phyloP scores from a whole-genome alignment of 2,113 vertebrate genomes.

The Semnornis frantzii region DNA sequence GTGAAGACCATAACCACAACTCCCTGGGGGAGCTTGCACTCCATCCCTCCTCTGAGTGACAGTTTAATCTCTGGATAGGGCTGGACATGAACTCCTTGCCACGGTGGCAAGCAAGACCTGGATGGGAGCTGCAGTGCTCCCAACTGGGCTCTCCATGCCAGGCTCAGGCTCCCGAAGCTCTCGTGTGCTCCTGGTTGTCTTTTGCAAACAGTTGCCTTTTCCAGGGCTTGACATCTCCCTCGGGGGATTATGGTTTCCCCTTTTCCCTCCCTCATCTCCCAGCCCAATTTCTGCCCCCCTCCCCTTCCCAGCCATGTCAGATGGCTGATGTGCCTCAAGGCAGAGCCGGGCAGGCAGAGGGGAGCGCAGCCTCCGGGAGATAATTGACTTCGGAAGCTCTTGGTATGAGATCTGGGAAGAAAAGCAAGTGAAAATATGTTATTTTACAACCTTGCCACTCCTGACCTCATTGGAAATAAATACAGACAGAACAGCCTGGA shows the following conservation, averaged over 20 bases:
- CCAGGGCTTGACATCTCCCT: background rate
- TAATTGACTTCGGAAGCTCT: constrained; percentile 69
- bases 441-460: constrained; percentile 80
- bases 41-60: background rate
- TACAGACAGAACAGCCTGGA: background rate
- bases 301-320: background rate
- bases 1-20: background rate
- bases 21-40: background rate
- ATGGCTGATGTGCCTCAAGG: background rate
- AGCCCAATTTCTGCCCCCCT: fast-evolving
- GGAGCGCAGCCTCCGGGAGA: constrained; percentile 36
- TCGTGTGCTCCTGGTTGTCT: background rate
- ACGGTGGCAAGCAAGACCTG: background rate
- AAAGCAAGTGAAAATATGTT: constrained; percentile 76
- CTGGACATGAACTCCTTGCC: background rate
- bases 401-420: constrained; percentile 51
- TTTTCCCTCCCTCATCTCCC: background rate
- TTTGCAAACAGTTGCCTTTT: background rate
- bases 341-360: background rate
- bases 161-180: fast-evolving
- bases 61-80: background rate
- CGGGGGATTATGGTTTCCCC: background rate
- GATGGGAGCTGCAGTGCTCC: background rate
- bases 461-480: constrained; percentile 76
- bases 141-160: fast-evolving